A percentile compares a stretch with the other conserved stretches of the same genome.
These are phyloP conservation scores for Cactoblastis cactorum DNA, from an alignment of 2,888 invertebrate species.

Conservation along the genomic window DNA sequence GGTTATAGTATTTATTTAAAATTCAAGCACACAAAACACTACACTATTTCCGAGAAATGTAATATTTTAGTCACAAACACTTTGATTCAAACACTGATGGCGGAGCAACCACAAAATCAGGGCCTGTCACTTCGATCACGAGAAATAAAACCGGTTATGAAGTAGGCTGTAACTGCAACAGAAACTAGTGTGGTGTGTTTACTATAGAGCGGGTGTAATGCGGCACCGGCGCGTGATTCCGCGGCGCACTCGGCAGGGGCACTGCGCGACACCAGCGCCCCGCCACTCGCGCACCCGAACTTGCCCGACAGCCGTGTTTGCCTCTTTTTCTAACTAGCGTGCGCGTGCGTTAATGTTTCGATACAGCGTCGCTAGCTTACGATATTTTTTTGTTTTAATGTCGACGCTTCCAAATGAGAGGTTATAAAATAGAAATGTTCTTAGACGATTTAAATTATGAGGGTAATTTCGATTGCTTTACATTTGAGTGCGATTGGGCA, in stretches of 20 bases:
- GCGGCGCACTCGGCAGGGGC: slow-evolving; percentile 54
- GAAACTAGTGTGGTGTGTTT: slow-evolving; percentile 46
- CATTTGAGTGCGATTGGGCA: not conserved
- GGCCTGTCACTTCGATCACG: slow-evolving; percentile 46
- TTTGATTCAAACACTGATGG: slow-evolving; percentile 38
- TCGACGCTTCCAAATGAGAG: slow-evolving; percentile 70
- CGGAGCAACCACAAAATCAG: slow-evolving; percentile 49
- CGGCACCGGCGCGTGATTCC: slow-evolving; percentile 45
- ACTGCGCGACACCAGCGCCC: slow-evolving; percentile 59
- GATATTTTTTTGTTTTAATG: slow-evolving; percentile 66
- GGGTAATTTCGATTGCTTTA: slow-evolving; percentile 18
- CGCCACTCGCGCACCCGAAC: slow-evolving; percentile 51
- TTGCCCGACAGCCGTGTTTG: slow-evolving; percentile 62
- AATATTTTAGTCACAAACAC: slow-evolving; percentile 38
- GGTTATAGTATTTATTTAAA: slow-evolving; percentile 41
- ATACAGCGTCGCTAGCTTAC: slow-evolving; percentile 59
- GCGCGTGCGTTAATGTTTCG: slow-evolving; percentile 71
- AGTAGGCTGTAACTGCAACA: slow-evolving; percentile 58
- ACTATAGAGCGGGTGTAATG: slow-evolving; percentile 26
- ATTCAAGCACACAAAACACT: slow-evolving; percentile 37
- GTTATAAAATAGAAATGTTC: slow-evolving; percentile 67
- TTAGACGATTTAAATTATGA: slow-evolving; percentile 42
- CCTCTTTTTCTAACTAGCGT: slow-evolving; percentile 53
- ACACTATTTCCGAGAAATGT: slow-evolving; percentile 38
- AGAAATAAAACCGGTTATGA: slow-evolving; percentile 64